Percentiles rank a stretch among this genome's conserved stretches.
These are phyloP conservation scores for Himalopsyche kuldschensis DNA, from an alignment of 2,888 invertebrate genomes.

Conservation along the genomic window DNA sequence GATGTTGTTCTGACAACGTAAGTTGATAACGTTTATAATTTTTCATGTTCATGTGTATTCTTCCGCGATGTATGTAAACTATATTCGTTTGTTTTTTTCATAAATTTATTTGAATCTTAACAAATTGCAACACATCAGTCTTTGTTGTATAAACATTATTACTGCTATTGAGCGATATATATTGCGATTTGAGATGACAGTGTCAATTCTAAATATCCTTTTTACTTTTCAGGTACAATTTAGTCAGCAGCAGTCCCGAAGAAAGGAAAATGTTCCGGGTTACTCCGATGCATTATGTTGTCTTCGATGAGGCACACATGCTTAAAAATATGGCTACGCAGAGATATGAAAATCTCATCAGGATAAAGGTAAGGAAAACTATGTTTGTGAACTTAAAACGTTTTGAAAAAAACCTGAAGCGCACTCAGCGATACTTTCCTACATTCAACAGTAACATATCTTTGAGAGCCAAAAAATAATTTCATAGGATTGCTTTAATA, in stretches of 20 bases:
- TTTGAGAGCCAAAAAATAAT: no score
- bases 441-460: no score
- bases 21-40: conserved; percentile 45
- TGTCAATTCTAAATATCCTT: background rate
- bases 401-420: no score
- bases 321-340: conserved; percentile 95
- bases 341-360: conserved; percentile 84
- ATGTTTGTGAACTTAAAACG: no score
- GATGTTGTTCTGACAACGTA: conserved; percentile 90
- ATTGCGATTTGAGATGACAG: background rate
- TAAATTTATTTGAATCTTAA: no score
- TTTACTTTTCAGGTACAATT: conserved; percentile 58
- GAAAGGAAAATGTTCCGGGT: conserved; percentile 90
- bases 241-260: conserved; percentile 84
- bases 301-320: conserved; percentile 98
- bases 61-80: no score
- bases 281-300: conserved; percentile 85
- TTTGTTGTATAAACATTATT: no score
- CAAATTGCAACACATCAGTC: no score
- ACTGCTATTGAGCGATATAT: background rate
- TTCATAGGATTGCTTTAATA: no score
- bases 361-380: conserved; percentile 67
- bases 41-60: background rate
- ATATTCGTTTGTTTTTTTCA: no score
- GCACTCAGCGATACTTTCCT: no score